Percentiles rank a stretch among this genome's conserved stretches.
Conservation (phyloP, 2,113 vertebrate species). For the Spermophilus dauricus region DNA sequence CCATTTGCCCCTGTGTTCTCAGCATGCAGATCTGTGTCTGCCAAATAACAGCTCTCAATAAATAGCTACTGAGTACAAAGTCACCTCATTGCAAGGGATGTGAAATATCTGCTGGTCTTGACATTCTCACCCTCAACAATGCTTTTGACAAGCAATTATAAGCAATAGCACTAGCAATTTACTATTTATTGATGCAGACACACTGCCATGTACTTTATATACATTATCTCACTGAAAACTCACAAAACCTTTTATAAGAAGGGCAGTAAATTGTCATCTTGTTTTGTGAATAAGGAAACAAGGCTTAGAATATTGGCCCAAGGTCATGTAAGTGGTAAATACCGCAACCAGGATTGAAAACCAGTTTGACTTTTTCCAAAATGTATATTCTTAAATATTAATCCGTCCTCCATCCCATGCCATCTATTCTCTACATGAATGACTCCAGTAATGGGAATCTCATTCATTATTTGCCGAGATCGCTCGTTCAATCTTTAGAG, state of each 20-base stretch:
- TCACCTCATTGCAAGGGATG: rapidly evolving
- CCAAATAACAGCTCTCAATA: background rate
- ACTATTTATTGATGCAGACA: background rate
- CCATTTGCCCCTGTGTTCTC: too few relatives aligned
- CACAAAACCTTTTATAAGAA: background rate
- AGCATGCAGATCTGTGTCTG: rapidly evolving
- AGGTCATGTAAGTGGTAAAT: background rate
- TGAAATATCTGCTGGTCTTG: background rate
- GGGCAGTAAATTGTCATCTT: background rate
- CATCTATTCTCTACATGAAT: slow-evolving; percentile 60
- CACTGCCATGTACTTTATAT: background rate
- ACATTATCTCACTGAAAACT: background rate
- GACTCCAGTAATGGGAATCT: slow-evolving; percentile 62
- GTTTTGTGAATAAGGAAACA: slow-evolving; percentile 2
- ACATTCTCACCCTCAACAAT: background rate
- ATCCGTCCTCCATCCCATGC: background rate
- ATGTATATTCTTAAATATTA: slow-evolving; percentile 66
- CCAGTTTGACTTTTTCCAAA: slow-evolving; percentile 35
- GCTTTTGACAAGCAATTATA: background rate
- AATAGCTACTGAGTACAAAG: rapidly evolving
- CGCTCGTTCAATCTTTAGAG: slow-evolving; percentile 66
- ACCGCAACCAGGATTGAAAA: slow-evolving; percentile 28
- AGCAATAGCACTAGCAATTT: background rate
- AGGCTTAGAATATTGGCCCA: background rate
- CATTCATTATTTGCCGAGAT: slow-evolving; percentile 72